phyloP scores from a whole-genome alignment of 2,888 invertebrate genomes.

The Dysmachus trigonus region DNA sequence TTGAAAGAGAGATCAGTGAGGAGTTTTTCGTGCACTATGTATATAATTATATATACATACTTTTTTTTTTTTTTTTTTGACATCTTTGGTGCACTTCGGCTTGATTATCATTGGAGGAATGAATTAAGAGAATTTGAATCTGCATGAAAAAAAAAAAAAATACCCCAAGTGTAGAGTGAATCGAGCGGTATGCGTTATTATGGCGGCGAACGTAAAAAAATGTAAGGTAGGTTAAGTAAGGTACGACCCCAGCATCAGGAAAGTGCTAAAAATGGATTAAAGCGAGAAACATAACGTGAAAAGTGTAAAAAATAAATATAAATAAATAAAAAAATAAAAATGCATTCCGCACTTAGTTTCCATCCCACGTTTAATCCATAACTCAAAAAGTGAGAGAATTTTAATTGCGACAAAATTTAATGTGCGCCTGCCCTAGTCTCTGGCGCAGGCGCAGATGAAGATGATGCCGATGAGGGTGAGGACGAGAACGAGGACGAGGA shows the following conservation, averaged over 20 bases:
- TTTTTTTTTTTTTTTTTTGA: background rate
- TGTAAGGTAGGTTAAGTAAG: background rate
- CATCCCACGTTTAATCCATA: conserved; percentile 43
- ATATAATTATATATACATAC: too few species aligned
- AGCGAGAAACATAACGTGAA: background rate
- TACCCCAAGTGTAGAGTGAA: background rate
- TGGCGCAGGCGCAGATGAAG: background rate
- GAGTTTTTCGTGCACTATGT: background rate
- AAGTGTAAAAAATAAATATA: background rate
- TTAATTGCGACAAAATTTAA: conserved; percentile 42
- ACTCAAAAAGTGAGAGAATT: conserved; percentile 42
- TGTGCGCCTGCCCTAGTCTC: conserved; percentile 5
- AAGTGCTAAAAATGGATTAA: background rate
- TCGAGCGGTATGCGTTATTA: background rate
- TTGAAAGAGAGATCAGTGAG: background rate
- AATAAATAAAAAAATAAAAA: background rate
- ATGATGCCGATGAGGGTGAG: background rate
- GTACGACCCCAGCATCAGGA: background rate
- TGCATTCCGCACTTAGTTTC: conserved; percentile 10
- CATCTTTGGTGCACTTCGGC: background rate
- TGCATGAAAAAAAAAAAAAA: background rate
- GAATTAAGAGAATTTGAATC: background rate
- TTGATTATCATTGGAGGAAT: background rate
- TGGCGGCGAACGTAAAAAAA: background rate
- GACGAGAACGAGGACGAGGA: background rate